These are phyloP conservation scores for Athripsodes cinereus DNA, from an alignment of 2,888 invertebrate genomes.

Conservation along the genomic window DNA sequence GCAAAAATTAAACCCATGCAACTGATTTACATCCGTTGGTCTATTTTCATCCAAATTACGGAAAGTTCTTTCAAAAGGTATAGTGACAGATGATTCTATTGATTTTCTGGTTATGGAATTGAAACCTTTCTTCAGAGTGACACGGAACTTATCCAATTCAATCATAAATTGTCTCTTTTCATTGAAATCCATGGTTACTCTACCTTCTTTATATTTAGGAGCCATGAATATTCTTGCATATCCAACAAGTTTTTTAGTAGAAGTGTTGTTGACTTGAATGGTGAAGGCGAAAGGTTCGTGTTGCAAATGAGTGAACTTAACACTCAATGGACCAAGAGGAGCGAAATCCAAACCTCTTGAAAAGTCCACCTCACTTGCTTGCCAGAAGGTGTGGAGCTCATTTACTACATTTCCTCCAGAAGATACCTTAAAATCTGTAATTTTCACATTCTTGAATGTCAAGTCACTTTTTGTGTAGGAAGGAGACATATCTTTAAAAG, in stretches of 20 bases:
- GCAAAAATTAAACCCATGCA: conserved; percentile 52
- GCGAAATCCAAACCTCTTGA: conserved; percentile 76
- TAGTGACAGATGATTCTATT: conserved; percentile 53
- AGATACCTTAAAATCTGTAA: conserved; percentile 44
- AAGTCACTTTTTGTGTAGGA: conserved; percentile 31
- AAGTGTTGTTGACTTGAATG: conserved; percentile 26
- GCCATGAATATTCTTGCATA: conserved; percentile 63
- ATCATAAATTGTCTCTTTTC: conserved; percentile 58
- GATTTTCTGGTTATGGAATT: conserved; percentile 49
- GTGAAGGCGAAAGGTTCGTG: conserved; percentile 62
- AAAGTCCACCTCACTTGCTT: conserved; percentile 71
- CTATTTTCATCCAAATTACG: conserved; percentile 34
- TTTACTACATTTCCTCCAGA: conserved; percentile 39
- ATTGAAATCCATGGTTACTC: conserved; percentile 48
- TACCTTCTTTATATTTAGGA: conserved; percentile 60
- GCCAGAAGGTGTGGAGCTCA: conserved; percentile 69
- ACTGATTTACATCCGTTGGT: conserved; percentile 30
- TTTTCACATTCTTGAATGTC: conserved; percentile 45
- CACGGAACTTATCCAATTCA: conserved; percentile 62
- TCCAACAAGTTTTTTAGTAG: conserved; percentile 40
- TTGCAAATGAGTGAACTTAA: conserved; percentile 72
- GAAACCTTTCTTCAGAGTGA: conserved; percentile 53
- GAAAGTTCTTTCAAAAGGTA: conserved; percentile 56
- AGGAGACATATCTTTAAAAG: conserved; percentile 52
- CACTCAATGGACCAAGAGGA: conserved; percentile 61